Percentiles rank a stretch among this genome's conserved stretches.
Evolutionary conservation across 1,140 invertebrate species (phyloP).

Genomic region (Colletes gigas): DNA sequence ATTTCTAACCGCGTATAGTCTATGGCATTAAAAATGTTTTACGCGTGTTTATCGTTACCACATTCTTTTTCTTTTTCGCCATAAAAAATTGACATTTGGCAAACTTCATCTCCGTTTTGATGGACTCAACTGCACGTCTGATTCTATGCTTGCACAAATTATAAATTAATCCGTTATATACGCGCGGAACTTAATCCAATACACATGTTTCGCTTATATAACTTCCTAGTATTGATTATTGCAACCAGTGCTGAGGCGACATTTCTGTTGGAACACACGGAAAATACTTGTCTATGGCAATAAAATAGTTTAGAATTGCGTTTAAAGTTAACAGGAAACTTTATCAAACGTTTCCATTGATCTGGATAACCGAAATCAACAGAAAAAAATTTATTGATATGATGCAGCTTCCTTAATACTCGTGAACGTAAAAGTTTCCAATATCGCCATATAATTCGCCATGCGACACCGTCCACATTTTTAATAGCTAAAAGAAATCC

Average conservation of each 20-base stretch:
- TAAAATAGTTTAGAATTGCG: slow-evolving; percentile 1
- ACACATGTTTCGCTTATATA: slow-evolving; percentile 24
- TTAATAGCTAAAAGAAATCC: slow-evolving; percentile 63
- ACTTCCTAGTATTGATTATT: slow-evolving; percentile 24
- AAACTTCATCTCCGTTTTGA: not conserved
- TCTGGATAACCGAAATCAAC: slow-evolving; percentile 9
- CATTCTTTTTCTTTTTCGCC: not conserved
- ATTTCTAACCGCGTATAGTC: slow-evolving; percentile 25
- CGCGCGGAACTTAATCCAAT: slow-evolving; percentile 31
- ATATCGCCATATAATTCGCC: slow-evolving; percentile 42
- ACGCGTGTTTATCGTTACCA: not conserved
- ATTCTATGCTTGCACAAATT: slow-evolving; percentile 1
- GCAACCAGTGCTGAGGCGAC: slow-evolving; percentile 1
- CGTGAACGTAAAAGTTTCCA: slow-evolving; percentile 44
- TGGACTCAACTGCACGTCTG: slow-evolving; percentile 6
- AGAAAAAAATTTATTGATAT: slow-evolving; percentile 19
- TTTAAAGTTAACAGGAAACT: slow-evolving; percentile 35
- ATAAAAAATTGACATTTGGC: not conserved
- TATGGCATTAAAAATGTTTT: slow-evolving; percentile 13
- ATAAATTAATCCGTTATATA: slow-evolving; percentile 36
- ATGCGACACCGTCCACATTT: slow-evolving; percentile 35
- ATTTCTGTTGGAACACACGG: slow-evolving; percentile 18
- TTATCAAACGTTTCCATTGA: slow-evolving; percentile 19
- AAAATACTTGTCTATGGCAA: slow-evolving; percentile 2
- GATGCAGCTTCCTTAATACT: slow-evolving; percentile 40